Evolutionary conservation across 2,888 invertebrate species (phyloP).

Genomic region (Polyploca ridens): DNA sequence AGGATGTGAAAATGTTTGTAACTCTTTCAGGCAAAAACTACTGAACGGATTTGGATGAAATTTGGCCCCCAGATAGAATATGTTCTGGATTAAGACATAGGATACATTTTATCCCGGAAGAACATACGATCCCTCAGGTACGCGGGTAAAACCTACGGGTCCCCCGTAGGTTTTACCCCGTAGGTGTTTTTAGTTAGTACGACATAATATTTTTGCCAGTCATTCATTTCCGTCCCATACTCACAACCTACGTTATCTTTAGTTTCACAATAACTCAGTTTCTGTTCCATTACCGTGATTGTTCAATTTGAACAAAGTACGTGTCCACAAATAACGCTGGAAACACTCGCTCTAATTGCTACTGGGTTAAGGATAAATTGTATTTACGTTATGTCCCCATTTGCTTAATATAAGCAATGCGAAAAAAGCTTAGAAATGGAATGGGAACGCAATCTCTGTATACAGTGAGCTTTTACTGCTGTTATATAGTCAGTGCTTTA

Average conservation of each 20-base stretch:
- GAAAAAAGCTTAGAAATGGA: background rate
- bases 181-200: no score
- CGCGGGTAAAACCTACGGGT: no score
- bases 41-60: no score
- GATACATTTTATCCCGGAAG: no score
- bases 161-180: no score
- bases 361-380: background rate
- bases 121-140: no score
- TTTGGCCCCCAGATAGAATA: no score
- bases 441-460: background rate
- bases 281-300: conserved; percentile 44
- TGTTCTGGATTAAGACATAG: no score
- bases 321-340: conserved; percentile 21
- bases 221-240: background rate
- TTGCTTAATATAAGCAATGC: background rate
- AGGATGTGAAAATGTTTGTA: no score
- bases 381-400: background rate
- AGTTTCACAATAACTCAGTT: conserved; percentile 35
- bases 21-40: no score
- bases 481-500: background rate
- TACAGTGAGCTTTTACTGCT: background rate
- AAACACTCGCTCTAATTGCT: conserved; percentile 35
- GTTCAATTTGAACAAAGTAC: conserved; percentile 30
- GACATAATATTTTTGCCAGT: background rate
- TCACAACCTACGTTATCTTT: background rate